Evolutionary conservation across 2,113 vertebrate genomes (phyloP), one percentile per base, ranked within the genome.

Genomic region (Mirza zaza): DNA sequence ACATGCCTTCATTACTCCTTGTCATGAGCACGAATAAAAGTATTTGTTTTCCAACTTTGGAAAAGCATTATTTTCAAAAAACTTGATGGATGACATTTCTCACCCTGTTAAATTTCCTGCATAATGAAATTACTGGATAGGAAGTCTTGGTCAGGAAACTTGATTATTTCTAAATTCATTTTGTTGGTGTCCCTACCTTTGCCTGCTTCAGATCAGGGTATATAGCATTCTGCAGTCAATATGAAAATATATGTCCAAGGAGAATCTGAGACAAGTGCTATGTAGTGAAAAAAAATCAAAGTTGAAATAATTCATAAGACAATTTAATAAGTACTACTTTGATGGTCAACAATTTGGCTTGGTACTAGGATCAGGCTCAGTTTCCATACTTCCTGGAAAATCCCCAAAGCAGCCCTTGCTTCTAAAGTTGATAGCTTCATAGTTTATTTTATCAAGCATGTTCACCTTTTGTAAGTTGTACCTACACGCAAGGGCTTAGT

Each of bases 381-480:
- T 96, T 92, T 96, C 70, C 97, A 59, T 2, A 1, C 75, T 98
- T 97, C 88, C 36, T 96, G 90, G 83, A 83, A 97, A 96, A 95
- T 97, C 57, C 70, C 1, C 1, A 80, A 86, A 90, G 92, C 20
- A 61, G 93, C 23, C 32, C 70, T 95, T 98, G 87, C 65, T 80
- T 98, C 94, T 96, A 94, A 97, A 94, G 79, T 91, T 96, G 91
- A 90, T 96, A 92, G 81, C 97, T 92, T 91, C 93, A 85, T 76
- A 97, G 92, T 91, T 77, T 94, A 36, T 67, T 96, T 93, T 83
- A 95, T 90, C 25, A 52, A 80, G 25, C 29, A 14, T 82, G 27
- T 25, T 55, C 25, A 94, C 77, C 92, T 0, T 67, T 95, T 95
- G 67, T 90, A 81, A 61, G 23, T 61, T 55, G 93, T 65, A 68